Evolutionary conservation across 2,888 invertebrate species (phyloP), one percentile per base, ranked within the genome.

Genomic region (Busseola fusca): DNA sequence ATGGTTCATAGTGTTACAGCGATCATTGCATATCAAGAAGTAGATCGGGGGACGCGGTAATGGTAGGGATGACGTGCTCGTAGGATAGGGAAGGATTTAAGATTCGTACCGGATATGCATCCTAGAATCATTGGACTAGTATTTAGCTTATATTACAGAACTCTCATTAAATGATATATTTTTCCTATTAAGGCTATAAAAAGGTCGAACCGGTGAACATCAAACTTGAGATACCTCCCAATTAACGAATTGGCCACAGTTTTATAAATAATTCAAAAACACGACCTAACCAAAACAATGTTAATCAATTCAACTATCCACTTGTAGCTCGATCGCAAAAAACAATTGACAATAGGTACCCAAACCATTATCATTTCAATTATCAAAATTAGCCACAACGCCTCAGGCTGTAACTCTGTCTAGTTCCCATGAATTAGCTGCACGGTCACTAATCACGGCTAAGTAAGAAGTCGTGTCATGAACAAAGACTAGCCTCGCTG

Each of bases 401-500:
- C 79, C 58, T 64, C 3, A 34, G 56, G 82, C 79, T 69, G n/a
- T 14, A 37, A 45, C 58, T 52, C 25, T 27, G 37, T 37, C 18
- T n/a, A 59, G 69, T 79, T 69, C 69, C 60, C 72, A 84, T 50
- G 56, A 57, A 70, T 62, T 69, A 71, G 58, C 70, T 67, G 64
- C 85, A 84, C 85, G 73, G 80, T 74, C 50, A 50, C 57, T 77
- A 72, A 85, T 71, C 69, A 74, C 34, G 58, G 37, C 72, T 74
- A 68, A 80, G 66, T 64, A 74, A 77, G 56, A 75, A 77, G 45
- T 83, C 84, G 78, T 85, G 83, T 78, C 69, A 70, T 27, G 59
- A 60, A 78, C 84, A 85, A 80, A 72, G 66, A 57, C 59, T 58
- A 42, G n/a, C 25, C 59, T n/a, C 25, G 73, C 42, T 64, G 63